Base-by-base conservation (phyloP, 1,140 invertebrate species). In the Atopsyche davidsoni region DNA sequence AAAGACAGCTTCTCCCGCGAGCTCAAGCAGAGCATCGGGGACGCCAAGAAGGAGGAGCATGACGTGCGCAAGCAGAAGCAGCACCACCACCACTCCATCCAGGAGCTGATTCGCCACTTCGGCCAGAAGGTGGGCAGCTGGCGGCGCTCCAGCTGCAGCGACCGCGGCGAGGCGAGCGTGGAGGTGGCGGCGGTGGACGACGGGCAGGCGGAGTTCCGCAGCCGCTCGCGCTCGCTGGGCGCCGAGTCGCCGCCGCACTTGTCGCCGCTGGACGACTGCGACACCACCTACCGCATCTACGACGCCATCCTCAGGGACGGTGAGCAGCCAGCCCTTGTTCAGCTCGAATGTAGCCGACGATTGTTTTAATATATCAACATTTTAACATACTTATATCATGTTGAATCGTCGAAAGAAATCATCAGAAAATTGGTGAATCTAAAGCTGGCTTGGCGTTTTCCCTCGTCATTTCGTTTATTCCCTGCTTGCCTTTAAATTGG, bases 261-360 rank as follows among this genome's bases (percentile, higher is more conserved):
- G 40, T 68, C 64, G 57, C 63, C 63, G 38, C 60, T 80, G 4
- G 71, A 78, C 46, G 87, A 89, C 61, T 87, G 86, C 62, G 86
- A 83, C 28, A 77, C 84, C 7, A 88, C 86, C 7, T 90, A 90
- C 63, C 77, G 80, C 61, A 89, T 90, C 58, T 90, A 82, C 62
- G 85, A 90, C 55, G 75, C 75, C 39, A 90, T 90, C 53, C 69
- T 90, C 1, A 76, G 76, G 72, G 84, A 89, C 86, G 87, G 87
- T 87, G 79, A 70, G 55, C 53, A 17, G 4, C n/a, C n/a, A n/a
- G n/a, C n/a, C n/a, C n/a, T n/a, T n/a, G n/a, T n/a, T n/a, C n/a
- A n/a, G n/a, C n/a, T n/a, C n/a, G n/a, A n/a, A n/a, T n/a, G n/a
- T n/a, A n/a, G n/a, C n/a, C n/a, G n/a, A n/a, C n/a, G n/a, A n/a